Conservation (phyloP, 2,888 invertebrate species). For the Eilema caniola region DNA sequence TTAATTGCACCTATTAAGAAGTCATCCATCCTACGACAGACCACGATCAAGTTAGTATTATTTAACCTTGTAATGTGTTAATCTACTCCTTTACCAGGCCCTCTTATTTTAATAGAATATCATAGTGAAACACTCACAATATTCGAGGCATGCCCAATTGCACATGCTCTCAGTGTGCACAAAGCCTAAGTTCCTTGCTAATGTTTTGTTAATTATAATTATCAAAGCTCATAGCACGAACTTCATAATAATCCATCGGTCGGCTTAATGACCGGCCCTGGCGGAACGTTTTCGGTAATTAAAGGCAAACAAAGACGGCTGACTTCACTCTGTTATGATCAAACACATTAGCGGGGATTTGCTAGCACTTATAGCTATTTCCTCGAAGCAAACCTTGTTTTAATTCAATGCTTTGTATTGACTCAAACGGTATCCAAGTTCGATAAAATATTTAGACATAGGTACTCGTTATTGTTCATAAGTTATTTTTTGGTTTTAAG, state of each 20-base stretch:
- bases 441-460: slow-evolving; percentile 1
- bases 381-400: slow-evolving; percentile 44
- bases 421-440: slow-evolving; percentile 23
- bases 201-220: slow-evolving; percentile 49
- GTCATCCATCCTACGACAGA: not conserved
- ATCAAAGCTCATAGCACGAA: slow-evolving; percentile 54
- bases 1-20: not conserved
- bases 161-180: not conserved
- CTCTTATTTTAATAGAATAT: not conserved
- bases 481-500: not conserved
- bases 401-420: slow-evolving; percentile 42
- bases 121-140: not conserved
- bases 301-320: slow-evolving; percentile 77
- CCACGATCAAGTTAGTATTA: not conserved
- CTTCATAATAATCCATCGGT: slow-evolving; percentile 65
- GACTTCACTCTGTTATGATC: slow-evolving; percentile 72
- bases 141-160: not conserved
- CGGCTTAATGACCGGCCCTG: slow-evolving; percentile 67
- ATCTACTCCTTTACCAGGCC: not conserved
- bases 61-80: not conserved
- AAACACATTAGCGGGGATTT: slow-evolving; percentile 74
- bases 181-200: slow-evolving; percentile 37
- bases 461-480: not conserved
- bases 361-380: slow-evolving; percentile 61
- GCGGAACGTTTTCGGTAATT: slow-evolving; percentile 74